phyloP scores from a whole-genome alignment of 2,888 invertebrate species.

The Sminthurides aquaticus region DNA sequence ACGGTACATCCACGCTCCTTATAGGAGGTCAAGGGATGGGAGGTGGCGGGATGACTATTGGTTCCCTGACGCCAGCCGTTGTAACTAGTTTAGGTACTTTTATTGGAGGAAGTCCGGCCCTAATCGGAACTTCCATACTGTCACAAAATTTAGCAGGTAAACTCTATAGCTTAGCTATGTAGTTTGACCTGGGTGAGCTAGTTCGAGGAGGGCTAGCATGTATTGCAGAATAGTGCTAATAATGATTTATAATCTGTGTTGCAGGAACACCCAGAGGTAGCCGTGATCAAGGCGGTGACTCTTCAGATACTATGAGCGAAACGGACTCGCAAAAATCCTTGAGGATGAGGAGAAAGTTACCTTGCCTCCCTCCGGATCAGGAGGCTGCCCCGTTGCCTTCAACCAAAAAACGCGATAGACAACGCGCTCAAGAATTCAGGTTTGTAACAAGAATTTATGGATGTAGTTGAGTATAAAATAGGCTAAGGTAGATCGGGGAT shows the following conservation, averaged over 20 bases:
- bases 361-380: slow-evolving; percentile 50
- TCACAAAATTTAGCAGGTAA: slow-evolving; percentile 22
- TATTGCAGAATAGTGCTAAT: background rate
- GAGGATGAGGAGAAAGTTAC: slow-evolving; percentile 50
- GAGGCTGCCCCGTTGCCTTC: slow-evolving; percentile 49
- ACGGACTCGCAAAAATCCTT: slow-evolving; percentile 50
- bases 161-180: background rate
- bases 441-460: no score
- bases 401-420: slow-evolving; percentile 47
- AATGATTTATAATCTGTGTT: background rate
- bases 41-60: slow-evolving; percentile 41
- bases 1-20: slow-evolving; percentile 34
- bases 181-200: background rate
- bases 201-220: background rate
- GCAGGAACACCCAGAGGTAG: slow-evolving; percentile 46
- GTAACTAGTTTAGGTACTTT: slow-evolving; percentile 43
- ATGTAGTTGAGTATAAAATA: no score
- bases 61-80: slow-evolving; percentile 43
- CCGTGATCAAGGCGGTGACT: slow-evolving; percentile 47
- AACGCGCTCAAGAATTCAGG: slow-evolving; percentile 46
- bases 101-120: slow-evolving; percentile 32
- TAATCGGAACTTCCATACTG: slow-evolving; percentile 18
- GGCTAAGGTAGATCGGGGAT: no score
- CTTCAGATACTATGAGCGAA: slow-evolving; percentile 50
- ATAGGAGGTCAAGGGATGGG: slow-evolving; percentile 41